Evolutionary conservation across 2,888 invertebrate species (phyloP), one percentile per base, ranked within the genome.

Genomic region (Aromia moschata): DNA sequence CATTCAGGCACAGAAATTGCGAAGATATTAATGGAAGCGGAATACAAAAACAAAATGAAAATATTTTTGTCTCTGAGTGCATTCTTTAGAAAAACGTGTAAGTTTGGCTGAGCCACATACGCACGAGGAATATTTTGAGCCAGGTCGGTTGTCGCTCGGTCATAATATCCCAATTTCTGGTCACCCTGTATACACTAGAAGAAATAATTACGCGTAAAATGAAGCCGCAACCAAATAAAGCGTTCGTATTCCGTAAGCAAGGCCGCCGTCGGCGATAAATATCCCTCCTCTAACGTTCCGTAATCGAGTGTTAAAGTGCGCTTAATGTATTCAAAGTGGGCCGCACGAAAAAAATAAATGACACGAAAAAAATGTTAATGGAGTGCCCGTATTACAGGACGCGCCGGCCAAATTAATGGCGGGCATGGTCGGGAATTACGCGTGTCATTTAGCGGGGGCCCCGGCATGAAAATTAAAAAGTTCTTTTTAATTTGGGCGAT

Each of bases 321-420:
- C 52, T 58, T 61, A 58, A 60, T 52, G 64, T 55, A 64, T 64
- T 58, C 64, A 54, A 56, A 70, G 65, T 64, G 62, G 65, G 59
- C 67, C 62, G 61, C 56, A 58, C 60, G 60, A 64, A 72, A 71
- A 70, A 72, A 74, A 70, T 72, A 75, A 77, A 77, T 75, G 75
- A 72, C 65, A 72, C 73, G 72, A 76, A 76, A 76, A 25, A 77
- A 75, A 77, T 76, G 74, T 74, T 77, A 76, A 77, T 77, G 74
- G 74, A 74, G 72, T 75, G 66, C 63, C 67, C 62, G 69, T 63
- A 70, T 70, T 72, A 71, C 67, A 69, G 58, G 67, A 65, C 65
- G 66, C 65, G 65, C 65, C 68, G 70, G 66, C 68, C 69, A 70
- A 74, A 75, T 74, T 73, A 74, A 76, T 69, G 74, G 67, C 66